Base-by-base conservation (phyloP, 2,113 vertebrate species). In the Porphyrio hochstetteri region DNA sequence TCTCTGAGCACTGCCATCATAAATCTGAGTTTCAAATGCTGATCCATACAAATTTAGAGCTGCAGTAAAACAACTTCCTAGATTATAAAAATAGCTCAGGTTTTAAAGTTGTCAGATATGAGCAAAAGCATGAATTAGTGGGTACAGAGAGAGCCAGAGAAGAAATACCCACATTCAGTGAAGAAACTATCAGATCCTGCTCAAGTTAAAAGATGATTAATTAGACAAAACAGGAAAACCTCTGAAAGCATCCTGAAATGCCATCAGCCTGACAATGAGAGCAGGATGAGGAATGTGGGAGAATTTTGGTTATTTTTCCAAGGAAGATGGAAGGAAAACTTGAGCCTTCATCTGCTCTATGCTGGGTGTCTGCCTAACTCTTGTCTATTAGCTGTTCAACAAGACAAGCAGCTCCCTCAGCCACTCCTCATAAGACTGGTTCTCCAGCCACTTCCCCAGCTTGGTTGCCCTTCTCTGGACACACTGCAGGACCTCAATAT, bases 21-120 rank as follows among this genome's bases (percentile, higher is more conserved):
- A 91, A 76, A 91, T 53, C n/a, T 72, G 77, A 20, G 9, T 72
- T 91, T 82, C 71, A 74, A 83, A 65, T 1, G 4, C 56, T 63
- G 36, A 72, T 38, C 40, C 75, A 36, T 12, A 81, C 46, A 67
- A 85, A 90, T 86, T 88, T n/a, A 77, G 64, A 86, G 70, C 21
- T 10, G 56, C 71, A 83, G 56, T 88, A 80, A 90, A 91, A 82
- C 52, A 75, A 63, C 48, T 88, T 78, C 28, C 83, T 24, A 71
- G 33, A 55, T 89, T 65, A 71, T 40, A 91, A 87, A 82, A 85
- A 87, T 20, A 88, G 19, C 57, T 72, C 33, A 16, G 23, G 33
- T 74, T 92, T 91, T 87, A 61, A 94, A 92, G 55, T 55, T 94
- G 67, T 85, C 82, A 91, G 38, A 80, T 55, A 72, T 70, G 55